Evolutionary conservation across 2,113 vertebrate genomes (phyloP).

Genomic region (Pycnonotus jocosus): DNA sequence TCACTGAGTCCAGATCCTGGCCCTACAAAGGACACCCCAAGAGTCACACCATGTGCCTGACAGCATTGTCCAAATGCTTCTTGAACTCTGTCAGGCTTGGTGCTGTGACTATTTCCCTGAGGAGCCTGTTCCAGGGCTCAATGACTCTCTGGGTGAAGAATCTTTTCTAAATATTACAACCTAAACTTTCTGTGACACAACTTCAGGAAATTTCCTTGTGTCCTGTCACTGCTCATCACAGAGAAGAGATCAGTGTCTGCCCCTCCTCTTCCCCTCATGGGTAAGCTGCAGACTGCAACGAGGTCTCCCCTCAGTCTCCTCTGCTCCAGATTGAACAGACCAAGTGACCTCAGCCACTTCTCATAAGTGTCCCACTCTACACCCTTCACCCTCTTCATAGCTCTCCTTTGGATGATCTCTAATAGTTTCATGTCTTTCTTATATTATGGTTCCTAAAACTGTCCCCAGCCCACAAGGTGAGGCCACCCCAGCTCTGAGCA

Average conservation of each 20-base stretch:
- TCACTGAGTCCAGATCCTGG: fast-evolving
- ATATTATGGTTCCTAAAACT: fast-evolving
- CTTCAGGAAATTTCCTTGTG: not conserved
- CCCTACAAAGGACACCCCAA: not conserved
- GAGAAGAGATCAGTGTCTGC: not conserved
- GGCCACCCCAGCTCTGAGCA: not conserved
- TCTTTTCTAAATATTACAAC: not conserved
- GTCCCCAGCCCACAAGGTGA: fast-evolving
- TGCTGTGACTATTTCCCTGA: not conserved
- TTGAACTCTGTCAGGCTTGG: not conserved
- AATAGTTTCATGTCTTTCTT: not conserved
- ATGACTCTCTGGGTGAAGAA: fast-evolving
- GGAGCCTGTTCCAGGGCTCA: fast-evolving
- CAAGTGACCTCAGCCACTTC: not conserved
- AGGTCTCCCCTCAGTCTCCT: not conserved
- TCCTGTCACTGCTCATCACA: not conserved
- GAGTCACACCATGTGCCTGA: not conserved
- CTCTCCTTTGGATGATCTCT: not conserved
- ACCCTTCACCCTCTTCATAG: not conserved
- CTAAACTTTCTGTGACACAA: not conserved
- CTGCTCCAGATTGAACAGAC: not conserved
- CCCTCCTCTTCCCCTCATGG: not conserved
- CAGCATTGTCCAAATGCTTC: not conserved
- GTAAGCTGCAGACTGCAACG: not conserved
- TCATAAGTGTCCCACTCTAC: not conserved